phyloP scores from a whole-genome alignment of 2,797 vertebrate species.

The Schizopygopsis malacanthus region DNA sequence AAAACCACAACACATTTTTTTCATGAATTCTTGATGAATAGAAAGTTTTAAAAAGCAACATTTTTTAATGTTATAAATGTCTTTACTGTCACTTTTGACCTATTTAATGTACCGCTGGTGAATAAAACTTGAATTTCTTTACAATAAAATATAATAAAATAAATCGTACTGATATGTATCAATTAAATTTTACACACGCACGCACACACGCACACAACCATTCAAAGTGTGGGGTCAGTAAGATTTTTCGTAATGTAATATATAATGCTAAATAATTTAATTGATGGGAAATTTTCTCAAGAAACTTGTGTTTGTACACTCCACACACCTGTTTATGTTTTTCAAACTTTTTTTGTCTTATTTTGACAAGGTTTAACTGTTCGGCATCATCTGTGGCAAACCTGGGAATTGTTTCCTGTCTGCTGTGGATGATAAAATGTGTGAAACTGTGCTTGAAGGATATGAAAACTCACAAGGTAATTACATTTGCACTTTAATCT shows the following conservation, averaged over 20 bases:
- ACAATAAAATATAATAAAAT: neutral
- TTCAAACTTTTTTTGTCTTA: neutral
- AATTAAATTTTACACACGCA: neutral
- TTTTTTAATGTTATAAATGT: neutral
- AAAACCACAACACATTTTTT: neutral
- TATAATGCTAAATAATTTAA: neutral
- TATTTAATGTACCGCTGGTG: neutral
- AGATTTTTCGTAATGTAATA: neutral
- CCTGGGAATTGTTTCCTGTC: slow-evolving; percentile 69
- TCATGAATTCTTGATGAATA: neutral
- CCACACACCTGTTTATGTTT: neutral
- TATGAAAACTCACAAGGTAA: slow-evolving; percentile 62
- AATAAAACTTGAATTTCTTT: neutral
- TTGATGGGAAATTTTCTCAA: neutral
- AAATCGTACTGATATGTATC: neutral
- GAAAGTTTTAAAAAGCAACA: neutral
- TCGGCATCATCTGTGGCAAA: neutral
- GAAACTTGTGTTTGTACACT: neutral
- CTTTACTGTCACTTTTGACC: neutral
- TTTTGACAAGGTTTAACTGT: slow-evolving; percentile 10
- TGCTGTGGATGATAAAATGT: slow-evolving; percentile 75
- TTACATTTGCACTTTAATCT: neutral
- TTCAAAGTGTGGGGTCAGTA: neutral
- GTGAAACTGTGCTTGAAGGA: slow-evolving; percentile 45
- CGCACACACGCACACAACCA: neutral